phyloP scores from a whole-genome alignment of 2,888 invertebrate species.

The Corbicula japonica region DNA sequence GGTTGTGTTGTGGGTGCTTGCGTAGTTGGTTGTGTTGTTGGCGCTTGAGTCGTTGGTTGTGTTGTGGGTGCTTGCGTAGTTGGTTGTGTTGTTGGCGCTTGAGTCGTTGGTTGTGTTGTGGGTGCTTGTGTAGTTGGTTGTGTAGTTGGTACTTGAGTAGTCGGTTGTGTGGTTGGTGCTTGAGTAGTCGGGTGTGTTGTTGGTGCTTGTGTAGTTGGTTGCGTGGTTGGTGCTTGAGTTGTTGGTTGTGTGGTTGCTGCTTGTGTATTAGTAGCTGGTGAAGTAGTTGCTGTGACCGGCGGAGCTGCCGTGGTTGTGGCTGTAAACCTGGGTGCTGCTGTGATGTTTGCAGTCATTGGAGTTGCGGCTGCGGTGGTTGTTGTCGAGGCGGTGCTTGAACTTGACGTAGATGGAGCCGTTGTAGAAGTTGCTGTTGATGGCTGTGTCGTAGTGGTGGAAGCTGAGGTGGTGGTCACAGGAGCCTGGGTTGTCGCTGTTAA shows the following conservation, averaged over 20 bases:
- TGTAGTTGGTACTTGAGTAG: conserved; percentile 9
- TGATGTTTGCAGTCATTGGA: conserved; percentile 8
- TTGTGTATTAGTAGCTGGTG: conserved; percentile 9
- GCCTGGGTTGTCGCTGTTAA: background rate
- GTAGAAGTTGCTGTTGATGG: conserved; percentile 4
- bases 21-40: conserved; percentile 7
- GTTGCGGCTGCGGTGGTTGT: conserved; percentile 23
- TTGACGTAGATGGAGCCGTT: background rate
- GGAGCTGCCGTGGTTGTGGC: conserved; percentile 8
- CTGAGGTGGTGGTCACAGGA: background rate
- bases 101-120: conserved; percentile 14
- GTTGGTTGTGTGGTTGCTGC: conserved; percentile 16
- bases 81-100: background rate
- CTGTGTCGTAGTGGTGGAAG: conserved; percentile 11
- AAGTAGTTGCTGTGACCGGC: background rate
- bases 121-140: conserved; percentile 10
- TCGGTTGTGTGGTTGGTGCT: conserved; percentile 7
- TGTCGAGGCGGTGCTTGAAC: background rate
- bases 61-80: conserved; percentile 1
- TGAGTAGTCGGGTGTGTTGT: conserved; percentile 18
- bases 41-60: conserved; percentile 1
- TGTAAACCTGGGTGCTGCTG: conserved; percentile 15
- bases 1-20: conserved; percentile 8
- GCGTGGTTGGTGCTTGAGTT: conserved; percentile 8
- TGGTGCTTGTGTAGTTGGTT: conserved; percentile 13